Evolutionary conservation across 2,797 vertebrate genomes (phyloP).

Genomic region (Leptodactylus fallax): DNA sequence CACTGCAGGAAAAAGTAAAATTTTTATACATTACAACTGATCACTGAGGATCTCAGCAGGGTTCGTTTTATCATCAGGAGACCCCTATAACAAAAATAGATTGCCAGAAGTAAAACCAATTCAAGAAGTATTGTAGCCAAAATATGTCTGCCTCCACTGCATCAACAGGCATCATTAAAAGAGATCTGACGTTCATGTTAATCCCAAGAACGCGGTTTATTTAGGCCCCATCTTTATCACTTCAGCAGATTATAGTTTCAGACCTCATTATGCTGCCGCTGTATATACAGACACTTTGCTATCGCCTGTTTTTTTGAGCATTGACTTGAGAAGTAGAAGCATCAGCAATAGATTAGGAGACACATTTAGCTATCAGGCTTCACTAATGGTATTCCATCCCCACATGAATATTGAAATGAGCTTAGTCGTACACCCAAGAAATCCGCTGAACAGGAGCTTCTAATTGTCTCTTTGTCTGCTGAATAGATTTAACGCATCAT

Average conservation of each 20-base stretch:
- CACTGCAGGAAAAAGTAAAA: too few relatives aligned
- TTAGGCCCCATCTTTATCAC: background rate
- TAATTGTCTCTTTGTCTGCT: constrained; percentile 52
- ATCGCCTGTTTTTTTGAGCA: constrained; percentile 18
- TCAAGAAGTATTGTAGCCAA: background rate
- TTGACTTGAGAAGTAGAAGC: constrained; percentile 43
- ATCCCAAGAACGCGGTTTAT: background rate
- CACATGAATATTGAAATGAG: constrained; percentile 57
- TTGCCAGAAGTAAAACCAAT: background rate
- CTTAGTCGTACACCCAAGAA: constrained; percentile 46
- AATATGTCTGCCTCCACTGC: background rate
- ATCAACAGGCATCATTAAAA: background rate
- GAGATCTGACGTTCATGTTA: background rate
- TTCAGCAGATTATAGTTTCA: background rate
- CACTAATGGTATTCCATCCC: constrained; percentile 58
- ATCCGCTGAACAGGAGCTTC: constrained; percentile 47
- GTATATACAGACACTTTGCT: background rate
- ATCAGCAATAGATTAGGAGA: constrained; percentile 53
- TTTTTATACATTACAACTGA: too few relatives aligned
- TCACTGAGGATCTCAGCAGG: too few relatives aligned
- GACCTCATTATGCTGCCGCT: background rate
- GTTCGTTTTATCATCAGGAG: background rate
- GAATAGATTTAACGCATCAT: constrained; percentile 59
- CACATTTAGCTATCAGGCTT: constrained; percentile 48
- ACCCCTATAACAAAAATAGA: too few relatives aligned